Base-by-base conservation (phyloP, 2,888 invertebrate genomes). In the Pecten maximus region DNA sequence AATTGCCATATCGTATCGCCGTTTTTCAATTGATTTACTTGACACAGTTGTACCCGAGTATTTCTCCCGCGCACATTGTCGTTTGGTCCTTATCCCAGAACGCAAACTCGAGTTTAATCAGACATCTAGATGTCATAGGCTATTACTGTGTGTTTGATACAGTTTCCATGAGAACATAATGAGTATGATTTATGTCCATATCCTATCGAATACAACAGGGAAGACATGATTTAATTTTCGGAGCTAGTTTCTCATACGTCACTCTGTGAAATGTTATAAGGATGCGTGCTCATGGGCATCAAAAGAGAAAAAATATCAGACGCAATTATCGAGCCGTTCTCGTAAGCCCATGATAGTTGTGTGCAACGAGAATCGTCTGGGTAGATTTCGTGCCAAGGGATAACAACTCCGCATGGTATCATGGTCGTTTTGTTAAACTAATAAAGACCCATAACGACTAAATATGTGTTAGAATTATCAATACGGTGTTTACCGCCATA, bases 401-500 rank as follows among this genome's bases (percentile, higher is more conserved):
- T 74, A 74, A 74, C 74, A 74, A 74, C 35, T 74, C 35, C 2
- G 74, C 35, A 28, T 74, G 74, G 35, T 74, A 74, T 74, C 74
- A 35, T 74, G 74, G 74, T 15, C 74, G 74, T 74, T 74, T 74
- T 74, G 74, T 74, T 74, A 74, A 74, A 74, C 74, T 74, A 74
- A 74, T 74, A 74, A 74, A 35, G 74, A 35, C 15, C 28, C 74
- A 74, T 74, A 74, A 74, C 74, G 74, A 74, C 74, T 74, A 74
- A 74, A 74, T 74, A 74, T 74, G 74, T 74, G 74, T 74, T 74
- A 74, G 74, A 74, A 74, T 74, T 74, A 74, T 74, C 74, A 74
- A 74, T 74, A 28, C 35, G 8, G 74, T 74, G 74, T 74, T 74
- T 74, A 74, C 74, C 74, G 74, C 35, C 35, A 35, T 74, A 74